These are phyloP conservation scores for Phalera bucephala DNA, from an alignment of 2,888 invertebrate genomes.

Conservation along the genomic window DNA sequence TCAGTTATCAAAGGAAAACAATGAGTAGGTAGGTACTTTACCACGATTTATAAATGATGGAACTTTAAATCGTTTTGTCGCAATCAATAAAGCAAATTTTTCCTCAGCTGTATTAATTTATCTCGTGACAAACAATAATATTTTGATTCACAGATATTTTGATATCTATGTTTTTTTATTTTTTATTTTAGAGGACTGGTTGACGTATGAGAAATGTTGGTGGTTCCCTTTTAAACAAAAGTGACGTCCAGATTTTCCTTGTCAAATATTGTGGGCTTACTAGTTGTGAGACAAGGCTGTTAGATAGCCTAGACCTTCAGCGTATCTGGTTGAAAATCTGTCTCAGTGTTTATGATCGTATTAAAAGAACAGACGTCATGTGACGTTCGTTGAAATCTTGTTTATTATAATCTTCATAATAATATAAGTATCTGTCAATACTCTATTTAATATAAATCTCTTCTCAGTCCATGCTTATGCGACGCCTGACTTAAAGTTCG, in stretches of 20 bases:
- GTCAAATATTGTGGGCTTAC: background rate
- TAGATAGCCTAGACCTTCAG: constrained; percentile 19
- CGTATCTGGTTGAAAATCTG: constrained; percentile 16
- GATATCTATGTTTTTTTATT: background rate
- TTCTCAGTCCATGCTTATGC: too few species aligned
- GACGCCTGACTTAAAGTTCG: too few species aligned
- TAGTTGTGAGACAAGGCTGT: background rate
- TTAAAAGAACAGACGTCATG: constrained; percentile 7
- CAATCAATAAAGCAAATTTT: too few species aligned
- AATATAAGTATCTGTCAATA: too few species aligned
- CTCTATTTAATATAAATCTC: too few species aligned
- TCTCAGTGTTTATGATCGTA: constrained; percentile 18
- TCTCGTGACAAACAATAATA: background rate
- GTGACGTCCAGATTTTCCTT: background rate
- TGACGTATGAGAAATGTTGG: background rate
- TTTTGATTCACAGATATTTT: background rate
- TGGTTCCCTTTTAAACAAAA: background rate
- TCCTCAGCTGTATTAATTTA: too few species aligned
- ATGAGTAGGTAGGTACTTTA: too few species aligned
- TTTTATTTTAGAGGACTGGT: background rate
- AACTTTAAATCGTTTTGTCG: too few species aligned
- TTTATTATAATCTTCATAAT: too few species aligned
- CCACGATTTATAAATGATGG: too few species aligned
- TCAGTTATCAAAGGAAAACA: too few species aligned
- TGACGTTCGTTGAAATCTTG: constrained; percentile 7